Evolutionary conservation across 2,113 vertebrate genomes (phyloP).

Genomic region (Larimichthys crocea): DNA sequence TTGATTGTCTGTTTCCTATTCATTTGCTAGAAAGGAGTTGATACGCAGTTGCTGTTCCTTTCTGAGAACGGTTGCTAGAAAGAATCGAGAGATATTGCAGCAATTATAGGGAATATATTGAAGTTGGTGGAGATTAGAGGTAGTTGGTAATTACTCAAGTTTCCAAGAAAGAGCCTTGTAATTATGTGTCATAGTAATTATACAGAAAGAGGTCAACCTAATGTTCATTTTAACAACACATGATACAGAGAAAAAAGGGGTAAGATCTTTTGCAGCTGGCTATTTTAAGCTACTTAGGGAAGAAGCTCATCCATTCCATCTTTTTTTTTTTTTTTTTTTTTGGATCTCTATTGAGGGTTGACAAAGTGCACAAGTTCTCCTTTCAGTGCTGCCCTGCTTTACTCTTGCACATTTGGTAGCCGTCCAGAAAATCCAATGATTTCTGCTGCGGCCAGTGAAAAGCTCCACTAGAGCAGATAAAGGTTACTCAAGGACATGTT

Average conservation of each 20-base stretch:
- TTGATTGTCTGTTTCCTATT: slow-evolving; percentile 15
- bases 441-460: slow-evolving; percentile 16
- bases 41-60: neutral
- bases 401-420: slow-evolving; percentile 25
- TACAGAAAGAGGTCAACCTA: slow-evolving; percentile 20
- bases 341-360: neutral
- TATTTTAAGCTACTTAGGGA: slow-evolving; percentile 6
- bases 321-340: neutral
- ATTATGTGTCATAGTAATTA: slow-evolving; percentile 38
- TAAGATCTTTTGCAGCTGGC: neutral
- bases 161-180: slow-evolving; percentile 6
- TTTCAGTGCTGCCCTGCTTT: slow-evolving; percentile 25
- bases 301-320: neutral
- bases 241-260: neutral
- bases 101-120: slow-evolving; percentile 13
- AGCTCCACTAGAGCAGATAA: slow-evolving; percentile 25
- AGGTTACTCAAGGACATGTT: slow-evolving; percentile 35
- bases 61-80: neutral
- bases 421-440: slow-evolving; percentile 18
- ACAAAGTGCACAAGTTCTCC: slow-evolving; percentile 21
- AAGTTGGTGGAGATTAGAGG: slow-evolving; percentile 12
- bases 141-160: slow-evolving; percentile 25
- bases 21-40: neutral
- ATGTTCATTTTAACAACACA: slow-evolving; percentile 16
- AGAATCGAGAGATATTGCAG: neutral